Evolutionary conservation across 2,113 vertebrate genomes (phyloP), one percentile per base, ranked within the genome.

Genomic region (Neolamprologus brichardi): DNA sequence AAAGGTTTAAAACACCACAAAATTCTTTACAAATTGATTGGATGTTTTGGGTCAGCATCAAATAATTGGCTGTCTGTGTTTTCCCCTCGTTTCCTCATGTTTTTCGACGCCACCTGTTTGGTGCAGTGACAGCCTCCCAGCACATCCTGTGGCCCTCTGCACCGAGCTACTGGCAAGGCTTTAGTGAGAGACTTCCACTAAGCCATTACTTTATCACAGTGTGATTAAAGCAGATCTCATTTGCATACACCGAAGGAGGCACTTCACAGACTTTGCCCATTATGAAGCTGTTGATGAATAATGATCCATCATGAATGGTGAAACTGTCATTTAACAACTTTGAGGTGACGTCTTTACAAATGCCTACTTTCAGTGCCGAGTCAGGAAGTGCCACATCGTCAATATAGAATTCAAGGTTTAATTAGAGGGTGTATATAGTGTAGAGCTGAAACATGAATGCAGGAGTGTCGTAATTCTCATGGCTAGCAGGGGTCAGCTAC

Each of bases 181-280:
- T 87, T 32, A 92, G 75, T 91, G 86, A 80, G 44, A n/a, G 81
- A 46, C 41, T 79, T 18, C 34, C 28, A 49, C 64, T 23, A 44
- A 30, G 81, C 13, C 87, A 72, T 84, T 82, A 67, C 60, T 53
- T 81, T 81, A 34, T 20, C 44, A 6, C 67, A 20, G 70, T 81
- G 80, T 87, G 88, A 91, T 91, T 86, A 89, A 87, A 90, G 83
- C 64, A 64, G 62, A 49, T 28, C 62, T 89, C 56, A 67, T 87
- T 39, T 28, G 78, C 64, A 85, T 51, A 54, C 70, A 82, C 79
- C 44, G 39, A 51, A 70, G 87, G 51, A 85, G 49, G 34, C 20
- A 60, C n/a, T 34, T 56, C 60, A 64, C 39, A 46, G 17, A 18
- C 18, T 20, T 25, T 15, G 5, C 53, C 84, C 75, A 84, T 87